Percentiles rank a stretch among this genome's conserved stretches.
phyloP scores from a whole-genome alignment of 2,888 invertebrate species.

The Tortrix viridana region DNA sequence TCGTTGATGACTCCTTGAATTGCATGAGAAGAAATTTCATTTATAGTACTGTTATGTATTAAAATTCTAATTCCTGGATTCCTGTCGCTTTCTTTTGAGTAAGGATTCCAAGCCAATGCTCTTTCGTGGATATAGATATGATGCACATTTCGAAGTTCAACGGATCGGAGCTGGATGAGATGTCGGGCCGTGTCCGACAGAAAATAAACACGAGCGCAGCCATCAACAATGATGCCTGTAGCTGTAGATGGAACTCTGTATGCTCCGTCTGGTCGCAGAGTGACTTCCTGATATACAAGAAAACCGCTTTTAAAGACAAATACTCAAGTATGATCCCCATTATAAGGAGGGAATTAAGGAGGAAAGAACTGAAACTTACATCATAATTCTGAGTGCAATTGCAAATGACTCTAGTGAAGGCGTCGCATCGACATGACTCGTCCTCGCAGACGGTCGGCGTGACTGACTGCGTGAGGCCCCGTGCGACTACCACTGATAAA shows the following conservation, averaged over 20 bases:
- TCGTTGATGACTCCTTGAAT: conserved; percentile 89
- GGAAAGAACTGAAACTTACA: conserved; percentile 53
- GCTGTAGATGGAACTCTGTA: conserved; percentile 78
- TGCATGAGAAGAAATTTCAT: conserved; percentile 84
- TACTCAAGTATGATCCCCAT: background rate
- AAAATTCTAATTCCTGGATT: conserved; percentile 84
- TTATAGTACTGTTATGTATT: conserved; percentile 78
- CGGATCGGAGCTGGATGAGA: conserved; percentile 85
- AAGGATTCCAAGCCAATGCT: conserved; percentile 85
- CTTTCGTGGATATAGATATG: conserved; percentile 86
- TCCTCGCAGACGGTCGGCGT: conserved; percentile 79
- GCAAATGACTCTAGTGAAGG: conserved; percentile 83
- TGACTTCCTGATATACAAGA: conserved; percentile 79
- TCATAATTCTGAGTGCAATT: conserved; percentile 78
- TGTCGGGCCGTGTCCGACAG: conserved; percentile 83
- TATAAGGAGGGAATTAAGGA: background rate
- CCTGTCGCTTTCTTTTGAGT: conserved; percentile 86
- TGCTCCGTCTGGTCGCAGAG: conserved; percentile 83
- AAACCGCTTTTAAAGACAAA: background rate
- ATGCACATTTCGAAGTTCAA: conserved; percentile 86
- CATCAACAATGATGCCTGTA: conserved; percentile 86
- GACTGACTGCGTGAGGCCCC: conserved; percentile 55
- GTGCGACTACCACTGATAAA: conserved; percentile 59
- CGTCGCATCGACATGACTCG: conserved; percentile 83
- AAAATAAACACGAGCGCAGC: conserved; percentile 86